These are phyloP conservation scores for Hypolimnas misippus DNA, from an alignment of 2,888 invertebrate species.

Conservation along the genomic window DNA sequence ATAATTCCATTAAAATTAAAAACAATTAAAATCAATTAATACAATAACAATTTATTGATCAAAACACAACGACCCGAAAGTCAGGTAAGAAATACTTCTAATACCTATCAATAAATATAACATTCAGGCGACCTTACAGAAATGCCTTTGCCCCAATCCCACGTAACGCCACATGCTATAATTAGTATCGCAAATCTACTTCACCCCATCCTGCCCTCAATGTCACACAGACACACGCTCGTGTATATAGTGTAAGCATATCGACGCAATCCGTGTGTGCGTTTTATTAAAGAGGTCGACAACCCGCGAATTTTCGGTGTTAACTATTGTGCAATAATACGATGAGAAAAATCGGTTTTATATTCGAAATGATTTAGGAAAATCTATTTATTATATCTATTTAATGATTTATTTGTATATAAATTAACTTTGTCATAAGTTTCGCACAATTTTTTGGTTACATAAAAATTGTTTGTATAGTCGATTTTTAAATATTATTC, in stretches of 20 bases:
- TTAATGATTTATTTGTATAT: too few species aligned
- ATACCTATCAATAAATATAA: slow-evolving; percentile 14
- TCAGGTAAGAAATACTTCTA: neutral
- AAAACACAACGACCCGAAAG: neutral
- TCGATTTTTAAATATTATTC: too few species aligned
- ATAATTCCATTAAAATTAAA: too few species aligned
- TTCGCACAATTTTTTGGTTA: too few species aligned
- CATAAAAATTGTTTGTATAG: too few species aligned
- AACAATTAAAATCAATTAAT: too few species aligned
- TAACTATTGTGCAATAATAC: slow-evolving; percentile 59
- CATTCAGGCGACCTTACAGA: slow-evolving; percentile 30
- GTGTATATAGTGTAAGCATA: slow-evolving; percentile 47
- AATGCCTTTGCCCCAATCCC: slow-evolving; percentile 25
- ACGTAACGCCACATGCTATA: slow-evolving; percentile 25
- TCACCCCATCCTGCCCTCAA: slow-evolving; percentile 39
- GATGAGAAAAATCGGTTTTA: slow-evolving; percentile 26
- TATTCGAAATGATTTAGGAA: neutral
- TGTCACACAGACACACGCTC: slow-evolving; percentile 43
- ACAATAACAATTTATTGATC: too few species aligned
- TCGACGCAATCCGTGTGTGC: slow-evolving; percentile 42
- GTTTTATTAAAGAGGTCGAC: slow-evolving; percentile 50
- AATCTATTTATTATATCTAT: neutral
- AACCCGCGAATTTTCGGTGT: slow-evolving; percentile 59
- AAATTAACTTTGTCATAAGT: too few species aligned
- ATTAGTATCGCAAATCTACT: slow-evolving; percentile 28